Base-by-base conservation (phyloP, 2,113 vertebrate species). In the Silurus asotus region DNA sequence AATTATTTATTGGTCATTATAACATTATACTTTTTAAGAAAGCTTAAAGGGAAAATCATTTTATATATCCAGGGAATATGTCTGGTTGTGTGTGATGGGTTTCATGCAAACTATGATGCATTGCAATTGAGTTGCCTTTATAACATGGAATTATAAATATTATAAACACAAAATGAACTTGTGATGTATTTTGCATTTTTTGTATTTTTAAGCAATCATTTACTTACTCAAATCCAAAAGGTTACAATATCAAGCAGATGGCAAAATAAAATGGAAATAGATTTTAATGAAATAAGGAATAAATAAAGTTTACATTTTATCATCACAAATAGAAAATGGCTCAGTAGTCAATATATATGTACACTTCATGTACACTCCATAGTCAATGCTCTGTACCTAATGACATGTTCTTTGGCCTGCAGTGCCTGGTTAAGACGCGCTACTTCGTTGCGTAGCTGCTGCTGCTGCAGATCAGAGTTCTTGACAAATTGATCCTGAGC, bases 401-500 rank as follows among this genome's bases (percentile, higher is more conserved):
- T 92, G 53, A 95, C 88, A n/a, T 93, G 87, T 14, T 97, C 96
- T 89, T 95, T 94, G 59, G 93, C 87, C 8, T 85, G 88, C 59
- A 97, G 92, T 8, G 83, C 48, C 83, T 96, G 94, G 6, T 86
- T 89, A 59, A 95, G 85, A 77, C 92, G 93, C 62, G 81, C 89
- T 85, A 95, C 88, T 90, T 98, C 94, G 0, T 92, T 93, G 23
- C 90, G 91, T 61, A 97, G 90, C 81, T 95, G 93, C 0, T 97
- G 95, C 72, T 92, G 92, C 61, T 96, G 95, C 6, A 93, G 70
- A 89, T 92, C 95, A 59, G 93, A 85, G 70, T 92, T 94, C 25
- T 13, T 91, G 61, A 95, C 93, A 82, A 94, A 94, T 83, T 95
- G 89, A 84, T 95, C 95, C 89, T 96, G 96, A 86, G 94, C 93